These are phyloP conservation scores for Drosophila borealis DNA, from an alignment of 2,888 invertebrate genomes.

Conservation along the genomic window DNA sequence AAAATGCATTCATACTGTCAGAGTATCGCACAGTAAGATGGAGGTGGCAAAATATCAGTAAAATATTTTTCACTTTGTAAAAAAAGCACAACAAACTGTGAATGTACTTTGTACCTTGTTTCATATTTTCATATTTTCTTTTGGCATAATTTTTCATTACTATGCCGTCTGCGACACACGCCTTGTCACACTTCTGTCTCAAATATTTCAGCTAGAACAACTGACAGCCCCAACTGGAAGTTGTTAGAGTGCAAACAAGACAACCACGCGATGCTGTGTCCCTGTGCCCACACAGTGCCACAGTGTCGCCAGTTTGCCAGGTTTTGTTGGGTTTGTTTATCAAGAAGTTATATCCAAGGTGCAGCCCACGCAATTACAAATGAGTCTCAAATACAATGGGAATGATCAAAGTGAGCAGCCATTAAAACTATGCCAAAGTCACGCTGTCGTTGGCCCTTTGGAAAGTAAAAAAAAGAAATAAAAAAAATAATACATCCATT, in stretches of 20 bases:
- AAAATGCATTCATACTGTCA: too few species aligned
- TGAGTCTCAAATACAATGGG: conserved; percentile 29
- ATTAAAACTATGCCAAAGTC: conserved; percentile 75
- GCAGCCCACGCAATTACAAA: conserved; percentile 44
- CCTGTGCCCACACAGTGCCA: conserved; percentile 45
- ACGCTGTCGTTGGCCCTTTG: conserved; percentile 63
- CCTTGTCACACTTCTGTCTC: conserved; percentile 63
- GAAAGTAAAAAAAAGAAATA: conserved; percentile 30
- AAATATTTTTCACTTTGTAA: not conserved
- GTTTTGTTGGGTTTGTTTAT: conserved; percentile 37
- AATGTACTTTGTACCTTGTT: conserved; percentile 6
- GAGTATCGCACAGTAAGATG: too few species aligned
- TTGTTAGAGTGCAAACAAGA: conserved; percentile 72
- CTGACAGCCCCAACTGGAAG: conserved; percentile 54
- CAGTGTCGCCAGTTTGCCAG: conserved; percentile 69
- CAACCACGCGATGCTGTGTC: conserved; percentile 52
- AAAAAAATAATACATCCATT: conserved; percentile 43
- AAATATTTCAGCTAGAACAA: conserved; percentile 42
- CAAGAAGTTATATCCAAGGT: conserved; percentile 43
- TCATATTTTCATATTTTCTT: conserved; percentile 16
- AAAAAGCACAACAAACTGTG: not conserved
- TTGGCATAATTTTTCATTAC: conserved; percentile 39
- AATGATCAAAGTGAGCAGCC: conserved; percentile 40
- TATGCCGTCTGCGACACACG: conserved; percentile 39
- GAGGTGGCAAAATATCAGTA: too few species aligned